Evolutionary conservation across 1,140 invertebrate genomes (phyloP), one percentile per base, ranked within the genome.

Genomic region (Globodera ellingtonae): DNA sequence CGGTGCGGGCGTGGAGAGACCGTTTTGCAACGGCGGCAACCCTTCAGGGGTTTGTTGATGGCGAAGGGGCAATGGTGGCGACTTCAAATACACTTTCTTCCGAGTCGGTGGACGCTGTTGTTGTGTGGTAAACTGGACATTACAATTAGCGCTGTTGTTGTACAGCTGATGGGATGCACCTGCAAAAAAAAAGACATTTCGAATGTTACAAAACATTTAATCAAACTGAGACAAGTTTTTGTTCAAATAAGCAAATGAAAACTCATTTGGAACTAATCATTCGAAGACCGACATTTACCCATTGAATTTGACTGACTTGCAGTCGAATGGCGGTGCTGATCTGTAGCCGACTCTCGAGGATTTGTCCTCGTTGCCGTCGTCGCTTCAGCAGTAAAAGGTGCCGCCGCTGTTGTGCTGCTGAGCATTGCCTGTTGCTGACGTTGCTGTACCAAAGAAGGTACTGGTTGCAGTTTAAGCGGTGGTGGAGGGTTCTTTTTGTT

Each of bases 401-500:
- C 47, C 48, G 52, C 24, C 47, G 75, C 21, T 62, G 75, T 65
- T 13, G 56, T 75, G n/a, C 18, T 75, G 52, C 21, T 47, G 24
- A 15, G 24, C 35, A 35, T 15, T 18, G 71, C 21, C 18, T 47
- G 18, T 13, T 73, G 44, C 48, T 47, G 56, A 21, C 46, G 48
- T 74, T 74, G 52, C 3, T 15, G 44, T 56, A 18, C 50, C 46
- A 52, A 35, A 56, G 18, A 3, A 18, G 56, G 56, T 15, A 6
- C 56, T 6, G 15, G 15, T 13, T 62, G 56, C 10, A 15, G 56
- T 62, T 62, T 62, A 13, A 62, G 56, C 56, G 56, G 65, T 21
- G 73, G 44, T 8, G 56, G 73, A 59, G 65, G 62, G 46, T 77
- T 77, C 62, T 77, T 77, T 67, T 77, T 77, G 59, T 67, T 77